Conservation (phyloP, 2,888 invertebrate species). For the Dynastes hyllus region DNA sequence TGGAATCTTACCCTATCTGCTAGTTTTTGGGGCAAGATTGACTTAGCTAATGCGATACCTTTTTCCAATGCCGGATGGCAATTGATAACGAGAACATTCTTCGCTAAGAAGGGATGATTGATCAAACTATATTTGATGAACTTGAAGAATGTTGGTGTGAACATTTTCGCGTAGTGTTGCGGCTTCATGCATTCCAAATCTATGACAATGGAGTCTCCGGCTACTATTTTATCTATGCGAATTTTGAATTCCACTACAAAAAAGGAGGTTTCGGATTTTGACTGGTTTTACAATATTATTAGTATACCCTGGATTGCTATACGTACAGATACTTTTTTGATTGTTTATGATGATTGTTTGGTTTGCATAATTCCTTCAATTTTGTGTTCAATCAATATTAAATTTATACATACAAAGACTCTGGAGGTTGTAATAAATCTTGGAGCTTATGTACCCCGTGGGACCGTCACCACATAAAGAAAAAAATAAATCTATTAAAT, state of each 20-base stretch:
- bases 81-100: not conserved
- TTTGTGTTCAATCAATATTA: too few species aligned
- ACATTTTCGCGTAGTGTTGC: conserved; percentile 14
- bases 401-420: too few species aligned
- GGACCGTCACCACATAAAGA: too few species aligned
- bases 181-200: conserved; percentile 8
- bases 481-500: too few species aligned
- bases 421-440: too few species aligned
- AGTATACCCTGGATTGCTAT: not conserved
- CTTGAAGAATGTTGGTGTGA: not conserved
- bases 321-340: too few species aligned
- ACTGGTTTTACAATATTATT: too few species aligned
- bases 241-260: not conserved
- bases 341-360: too few species aligned
- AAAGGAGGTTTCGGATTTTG: not conserved
- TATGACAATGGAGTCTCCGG: not conserved
- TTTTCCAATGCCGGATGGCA: conserved; percentile 15
- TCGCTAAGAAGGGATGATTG: not conserved
- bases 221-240: not conserved
- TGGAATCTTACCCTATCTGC: conserved; percentile 11
- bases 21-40: conserved; percentile 12
- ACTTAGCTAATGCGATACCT: not conserved
- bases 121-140: not conserved
- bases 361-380: too few species aligned
- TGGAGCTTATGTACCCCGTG: too few species aligned